phyloP scores from a whole-genome alignment of 2,113 vertebrate genomes.

The Chaetura pelagica region DNA sequence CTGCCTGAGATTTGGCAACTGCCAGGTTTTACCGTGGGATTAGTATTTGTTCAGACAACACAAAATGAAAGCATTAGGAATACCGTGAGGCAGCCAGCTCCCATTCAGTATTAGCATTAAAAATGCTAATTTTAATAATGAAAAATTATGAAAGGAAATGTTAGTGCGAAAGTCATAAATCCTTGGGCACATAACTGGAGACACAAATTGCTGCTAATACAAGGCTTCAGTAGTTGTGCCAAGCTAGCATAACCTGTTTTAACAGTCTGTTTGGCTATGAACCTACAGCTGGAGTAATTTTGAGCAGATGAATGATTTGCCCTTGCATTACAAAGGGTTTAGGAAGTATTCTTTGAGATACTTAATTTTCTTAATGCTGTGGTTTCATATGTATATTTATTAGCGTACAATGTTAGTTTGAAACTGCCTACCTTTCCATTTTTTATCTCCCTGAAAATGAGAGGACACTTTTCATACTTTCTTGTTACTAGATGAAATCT shows the following conservation, averaged over 20 bases:
- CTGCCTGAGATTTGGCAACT: not conserved
- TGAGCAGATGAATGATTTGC: not conserved
- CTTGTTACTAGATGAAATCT: not conserved
- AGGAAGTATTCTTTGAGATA: not conserved
- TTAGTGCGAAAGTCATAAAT: not conserved
- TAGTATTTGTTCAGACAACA: not conserved
- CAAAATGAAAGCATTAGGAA: not conserved
- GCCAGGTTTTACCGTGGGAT: not conserved
- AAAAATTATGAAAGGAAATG: not conserved
- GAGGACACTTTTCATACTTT: not conserved
- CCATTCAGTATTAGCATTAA: not conserved
- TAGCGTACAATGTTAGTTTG: not conserved
- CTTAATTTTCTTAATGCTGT: not conserved
- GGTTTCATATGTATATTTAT: not conserved
- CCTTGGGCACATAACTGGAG: not conserved
- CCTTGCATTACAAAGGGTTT: not conserved
- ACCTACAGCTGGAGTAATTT: not conserved
- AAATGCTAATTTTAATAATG: conserved; percentile 3
- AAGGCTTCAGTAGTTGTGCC: not conserved
- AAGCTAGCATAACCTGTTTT: not conserved
- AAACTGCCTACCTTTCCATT: not conserved
- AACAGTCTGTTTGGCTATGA: not conserved
- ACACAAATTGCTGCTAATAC: not conserved
- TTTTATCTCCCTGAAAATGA: not conserved
- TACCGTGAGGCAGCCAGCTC: not conserved